Base-by-base conservation (phyloP, 1,140 invertebrate species). In the Armadillidium nasatum region DNA sequence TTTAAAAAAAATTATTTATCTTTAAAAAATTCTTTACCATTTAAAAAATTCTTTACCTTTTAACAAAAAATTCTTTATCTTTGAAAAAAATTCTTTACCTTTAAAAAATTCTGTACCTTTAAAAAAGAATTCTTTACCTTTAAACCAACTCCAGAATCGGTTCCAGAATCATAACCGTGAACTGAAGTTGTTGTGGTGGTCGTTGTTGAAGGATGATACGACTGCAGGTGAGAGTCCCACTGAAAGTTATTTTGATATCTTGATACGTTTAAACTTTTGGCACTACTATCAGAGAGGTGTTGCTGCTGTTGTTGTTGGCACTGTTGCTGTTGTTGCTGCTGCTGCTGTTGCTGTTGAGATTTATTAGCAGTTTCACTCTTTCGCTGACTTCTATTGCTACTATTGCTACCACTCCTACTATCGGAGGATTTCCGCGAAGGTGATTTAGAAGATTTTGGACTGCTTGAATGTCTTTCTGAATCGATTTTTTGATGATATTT, bases 51-150 rank as follows among this genome's bases (percentile, higher is more conserved):
- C n/a, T n/a, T n/a, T n/a, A n/a, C n/a, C n/a, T n/a, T n/a, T n/a
- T n/a, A n/a, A n/a, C n/a, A n/a, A n/a, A n/a, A 33, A 43, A 21
- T 10, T 21, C 44, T 77, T 21, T 22, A 21, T 43, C n/a, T n/a
- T n/a, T 54, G 9, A 44, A 72, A 13, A 13, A n/a, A 45, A 78
- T 85, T 82, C 81, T 90, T 86, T 0, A 90, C 91, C 10, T n/a
- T n/a, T n/a, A n/a, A n/a, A n/a, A n/a, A n/a, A n/a, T n/a, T n/a
- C 91, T 88, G 22, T 4, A n/a, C n/a, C 1, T n/a, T n/a, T 9
- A 0, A 19, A 4, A 6, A 44, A 67, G n/a, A n/a, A n/a, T n/a
- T n/a, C n/a, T n/a, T 68, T 66, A 81, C 80, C 76, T 79, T 81
- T 44, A 81, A 72, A 19, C 80, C 80, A 13, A 81, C 80, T 21